Evolutionary conservation across 2,113 vertebrate genomes (phyloP).

Genomic region (Hystrix brachyura): DNA sequence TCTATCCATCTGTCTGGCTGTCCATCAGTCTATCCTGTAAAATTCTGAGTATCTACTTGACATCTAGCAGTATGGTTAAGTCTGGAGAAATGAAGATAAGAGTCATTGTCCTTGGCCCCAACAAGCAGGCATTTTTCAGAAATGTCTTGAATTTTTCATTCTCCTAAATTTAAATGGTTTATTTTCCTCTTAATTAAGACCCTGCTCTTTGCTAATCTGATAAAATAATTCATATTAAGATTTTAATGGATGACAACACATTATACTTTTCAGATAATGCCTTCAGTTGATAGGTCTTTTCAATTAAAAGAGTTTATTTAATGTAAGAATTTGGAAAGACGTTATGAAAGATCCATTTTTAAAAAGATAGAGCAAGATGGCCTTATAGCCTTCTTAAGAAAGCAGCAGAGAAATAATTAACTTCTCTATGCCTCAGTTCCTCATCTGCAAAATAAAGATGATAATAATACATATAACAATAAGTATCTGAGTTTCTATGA

Average conservation of each 20-base stretch:
- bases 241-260: constrained; percentile 38
- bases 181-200: neutral
- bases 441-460: neutral
- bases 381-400: neutral
- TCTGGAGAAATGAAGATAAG: neutral
- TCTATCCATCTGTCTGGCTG: too few relatives aligned
- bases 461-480: neutral
- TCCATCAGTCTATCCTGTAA: neutral
- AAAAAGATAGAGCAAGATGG: neutral
- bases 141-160: constrained; percentile 19
- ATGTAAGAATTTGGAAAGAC: constrained; percentile 19
- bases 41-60: neutral
- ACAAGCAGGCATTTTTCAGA: constrained; percentile 9
- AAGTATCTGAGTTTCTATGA: neutral
- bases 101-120: neutral
- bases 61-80: neutral
- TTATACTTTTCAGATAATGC: neutral
- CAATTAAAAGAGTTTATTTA: constrained; percentile 43
- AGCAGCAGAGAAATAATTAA: neutral
- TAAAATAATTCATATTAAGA: constrained; percentile 40
- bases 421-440: neutral
- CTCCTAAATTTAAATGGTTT: neutral
- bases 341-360: constrained; percentile 15
- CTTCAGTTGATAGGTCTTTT: constrained; percentile 4
- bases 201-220: constrained; percentile 22